Percentiles rank a stretch among this genome's conserved stretches.
These are phyloP conservation scores for Zaprionus kolodkinae DNA, from an alignment of 1,140 invertebrate genomes.

Conservation along the genomic window DNA sequence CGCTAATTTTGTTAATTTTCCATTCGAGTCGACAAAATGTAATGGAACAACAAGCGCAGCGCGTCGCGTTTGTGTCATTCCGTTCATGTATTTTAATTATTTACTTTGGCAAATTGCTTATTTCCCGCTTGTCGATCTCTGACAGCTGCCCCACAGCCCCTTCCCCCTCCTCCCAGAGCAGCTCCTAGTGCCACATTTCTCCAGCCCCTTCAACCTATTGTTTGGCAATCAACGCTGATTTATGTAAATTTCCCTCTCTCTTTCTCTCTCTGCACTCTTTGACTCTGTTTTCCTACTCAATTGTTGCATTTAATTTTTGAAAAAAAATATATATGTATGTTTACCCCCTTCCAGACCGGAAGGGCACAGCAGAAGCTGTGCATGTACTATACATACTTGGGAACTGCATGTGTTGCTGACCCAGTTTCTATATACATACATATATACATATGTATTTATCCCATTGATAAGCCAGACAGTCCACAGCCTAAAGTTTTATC, in stretches of 20 bases:
- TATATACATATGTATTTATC: background rate
- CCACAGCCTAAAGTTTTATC: slow-evolving; percentile 31
- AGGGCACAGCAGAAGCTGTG: background rate
- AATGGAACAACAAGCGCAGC: slow-evolving; percentile 22
- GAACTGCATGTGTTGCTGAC: slow-evolving; percentile 19
- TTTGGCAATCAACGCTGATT: slow-evolving; percentile 79
- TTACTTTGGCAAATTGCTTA: slow-evolving; percentile 80
- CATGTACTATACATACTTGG: background rate
- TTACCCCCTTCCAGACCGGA: slow-evolving; percentile 9
- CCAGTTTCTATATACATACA: slow-evolving; percentile 12
- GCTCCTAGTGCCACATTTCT: background rate
- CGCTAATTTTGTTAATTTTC: slow-evolving; percentile 38
- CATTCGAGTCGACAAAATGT: slow-evolving; percentile 39
- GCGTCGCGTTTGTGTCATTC: slow-evolving; percentile 39
- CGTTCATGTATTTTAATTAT: slow-evolving; percentile 80
- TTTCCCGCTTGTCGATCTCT: slow-evolving; percentile 61
- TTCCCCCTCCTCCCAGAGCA: too few species aligned
- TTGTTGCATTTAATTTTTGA: slow-evolving; percentile 13
- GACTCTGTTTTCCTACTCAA: background rate
- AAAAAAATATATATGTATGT: background rate
- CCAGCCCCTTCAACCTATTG: slow-evolving; percentile 53
- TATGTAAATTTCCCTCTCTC: slow-evolving; percentile 54
- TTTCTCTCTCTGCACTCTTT: background rate
- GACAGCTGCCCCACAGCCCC: background rate
- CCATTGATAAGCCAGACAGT: slow-evolving; percentile 29